Evolutionary conservation across 2,888 invertebrate species (phyloP), one percentile per base, ranked within the genome.

Genomic region (Seira ritae): DNA sequence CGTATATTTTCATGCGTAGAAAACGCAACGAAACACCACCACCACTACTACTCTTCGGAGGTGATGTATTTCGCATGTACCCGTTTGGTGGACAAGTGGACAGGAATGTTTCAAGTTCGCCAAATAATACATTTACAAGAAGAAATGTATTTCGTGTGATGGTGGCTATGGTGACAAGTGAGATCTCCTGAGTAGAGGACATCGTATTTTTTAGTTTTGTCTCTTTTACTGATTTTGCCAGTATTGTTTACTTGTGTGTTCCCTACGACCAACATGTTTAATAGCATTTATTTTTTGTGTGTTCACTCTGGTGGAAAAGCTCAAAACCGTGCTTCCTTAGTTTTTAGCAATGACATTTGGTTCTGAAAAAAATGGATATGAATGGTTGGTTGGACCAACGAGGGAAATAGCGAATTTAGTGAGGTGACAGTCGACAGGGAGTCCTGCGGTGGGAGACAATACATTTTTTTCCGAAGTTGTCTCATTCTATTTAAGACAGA

Each of bases 371-470:
- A 37, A 15, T 73, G 31, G 10, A 20, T 20, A 31, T 31, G 31
- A 31, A 31, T 31, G 31, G 20, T 31, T 67, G n/a, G 31, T 79
- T 67, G 55, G 67, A 31, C 78, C 70, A 55, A 12, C 22, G 70
- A 79, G 72, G 79, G 79, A 79, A 79, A 72, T 67, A 37, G 78
- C 78, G 71, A 78, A 78, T 78, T n/a, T 78, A 78, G 71, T 12
- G 55, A 46, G 31, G 65, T 70, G 72, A 72, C 68, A 68, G 68
- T 55, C 55, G 55, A 55, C 55, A 55, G 55, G 55, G 55, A 55
- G 55, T 55, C 55, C 55, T 55, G 55, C 17, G 55, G 55, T 55
- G 55, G 55, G 55, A 55, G 55, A 55, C 55, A 55, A 17, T 55
- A 55, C 12, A n/a, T 55, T 55, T n/a, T 55, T n/a, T 55, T n/a